Evolutionary conservation across 2,888 invertebrate genomes (phyloP).

Genomic region (Chaetoderma sp.): DNA sequence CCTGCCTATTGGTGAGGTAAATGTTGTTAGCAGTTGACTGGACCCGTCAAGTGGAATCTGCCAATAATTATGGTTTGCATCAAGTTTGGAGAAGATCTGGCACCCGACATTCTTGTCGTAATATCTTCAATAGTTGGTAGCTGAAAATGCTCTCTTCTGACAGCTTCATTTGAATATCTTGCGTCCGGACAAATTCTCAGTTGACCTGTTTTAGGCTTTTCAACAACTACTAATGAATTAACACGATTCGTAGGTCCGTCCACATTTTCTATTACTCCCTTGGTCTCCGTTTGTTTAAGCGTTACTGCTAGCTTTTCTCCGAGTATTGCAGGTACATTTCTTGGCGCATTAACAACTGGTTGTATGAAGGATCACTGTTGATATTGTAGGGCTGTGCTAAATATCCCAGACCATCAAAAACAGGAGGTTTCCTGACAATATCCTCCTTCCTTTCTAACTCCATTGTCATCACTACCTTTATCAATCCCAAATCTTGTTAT

Average conservation of each 20-base stretch:
- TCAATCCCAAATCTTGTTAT: background rate
- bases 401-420: no score
- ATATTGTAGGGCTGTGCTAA: background rate
- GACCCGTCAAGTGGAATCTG: background rate
- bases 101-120: slow-evolving; percentile 2
- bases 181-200: slow-evolving; percentile 14
- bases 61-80: slow-evolving; percentile 1
- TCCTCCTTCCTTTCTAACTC: no score
- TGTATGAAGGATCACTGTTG: background rate
- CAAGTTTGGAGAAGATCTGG: no score
- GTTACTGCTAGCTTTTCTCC: background rate
- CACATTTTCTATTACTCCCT: slow-evolving; percentile 5
- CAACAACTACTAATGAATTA: slow-evolving; percentile 7
- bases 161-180: background rate
- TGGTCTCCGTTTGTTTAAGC: slow-evolving; percentile 4
- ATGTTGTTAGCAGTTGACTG: slow-evolving; percentile 3
- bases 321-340: slow-evolving; percentile 13
- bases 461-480: background rate
- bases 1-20: slow-evolving; percentile 20
- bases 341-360: slow-evolving; percentile 12
- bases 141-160: slow-evolving; percentile 8
- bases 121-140: slow-evolving; percentile 29
- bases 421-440: no score
- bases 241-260: slow-evolving; percentile 14
- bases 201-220: slow-evolving; percentile 3